Base-by-base conservation (phyloP, 2,888 invertebrate species). In the Drosophila borealis region DNA sequence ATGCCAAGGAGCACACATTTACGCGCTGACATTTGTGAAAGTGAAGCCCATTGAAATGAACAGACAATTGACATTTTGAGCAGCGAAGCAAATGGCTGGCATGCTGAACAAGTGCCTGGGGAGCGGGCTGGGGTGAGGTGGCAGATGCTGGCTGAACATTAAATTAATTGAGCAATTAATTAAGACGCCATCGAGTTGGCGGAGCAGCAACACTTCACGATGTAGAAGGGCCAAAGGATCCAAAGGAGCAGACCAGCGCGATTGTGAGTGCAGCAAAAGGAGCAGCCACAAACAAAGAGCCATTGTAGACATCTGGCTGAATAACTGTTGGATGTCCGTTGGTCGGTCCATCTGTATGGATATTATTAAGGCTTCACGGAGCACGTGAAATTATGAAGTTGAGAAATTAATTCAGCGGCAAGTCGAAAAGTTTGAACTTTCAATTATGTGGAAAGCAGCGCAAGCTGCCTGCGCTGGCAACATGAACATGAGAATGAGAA, bases 151-250 rank as follows among this genome's bases (percentile, higher is more conserved):
- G 81, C 70, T 81, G 88, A 80, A 81, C 89, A 89, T 90, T 89
- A 90, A 90, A 82, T 89, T 90, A 90, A 90, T 90, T 90, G 89
- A 88, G 89, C 90, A 89, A 90, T 90, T 90, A 90, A 90, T 90
- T 90, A 90, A 90, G 90, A 89, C 90, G 73, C 90, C 83, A 84
- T 89, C 89, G 86, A 62, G 78, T 60, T 70, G 75, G 46, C 59
- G 65, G 36, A 78, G 76, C 70, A 63, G 70, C 62, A 73, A 65
- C 78, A 76, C 72, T 72, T 57, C 68, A 36, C 59, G 49, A 34
- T 41, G 59, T 50, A 68, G 56, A 56, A 44, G 50, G 48, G 53
- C 51, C 41, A 53, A 53, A 60, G 60, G 64, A 59, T 60, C 53
- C 62, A 74, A 66, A 71, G 65, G 69, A 68, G 59, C 70, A 74